Percentiles rank a stretch among this genome's conserved stretches.
phyloP scores from a whole-genome alignment of 23 tunicate species.

The Halocynthia roretzi region DNA sequence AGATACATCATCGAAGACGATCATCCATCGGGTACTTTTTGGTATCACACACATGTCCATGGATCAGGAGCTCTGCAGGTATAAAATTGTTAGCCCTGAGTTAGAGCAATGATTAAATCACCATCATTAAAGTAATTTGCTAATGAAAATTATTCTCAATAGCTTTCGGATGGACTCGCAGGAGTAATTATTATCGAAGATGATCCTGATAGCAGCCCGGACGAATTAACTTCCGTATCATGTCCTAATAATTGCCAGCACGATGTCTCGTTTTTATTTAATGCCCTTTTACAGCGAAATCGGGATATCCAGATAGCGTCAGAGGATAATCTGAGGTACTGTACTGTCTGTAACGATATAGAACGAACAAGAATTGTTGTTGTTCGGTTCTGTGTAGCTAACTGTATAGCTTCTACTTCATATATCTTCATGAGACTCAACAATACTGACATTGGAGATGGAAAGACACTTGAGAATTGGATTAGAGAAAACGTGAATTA shows the following conservation, averaged over 20 bases:
- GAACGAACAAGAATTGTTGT: too few species aligned
- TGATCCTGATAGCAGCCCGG: background rate
- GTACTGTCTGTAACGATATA: too few species aligned
- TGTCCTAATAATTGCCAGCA: conserved; percentile 4
- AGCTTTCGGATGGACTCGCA: background rate
- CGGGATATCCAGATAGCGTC: too few species aligned
- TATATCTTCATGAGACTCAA: too few species aligned
- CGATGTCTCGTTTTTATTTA: background rate
- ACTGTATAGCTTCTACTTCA: too few species aligned
- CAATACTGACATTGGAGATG: too few species aligned
- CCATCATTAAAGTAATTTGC: background rate
- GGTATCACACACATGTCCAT: conserved; percentile 18
- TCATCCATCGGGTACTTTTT: conserved; percentile 19
- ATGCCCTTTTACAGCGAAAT: background rate
- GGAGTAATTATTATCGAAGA: conserved; percentile 5
- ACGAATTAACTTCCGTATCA: conserved; percentile 1
- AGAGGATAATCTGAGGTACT: too few species aligned
- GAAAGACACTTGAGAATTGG: too few species aligned
- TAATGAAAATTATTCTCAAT: background rate
- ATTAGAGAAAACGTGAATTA: background rate
- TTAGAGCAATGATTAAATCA: too few species aligned
- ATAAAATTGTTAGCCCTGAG: too few species aligned
- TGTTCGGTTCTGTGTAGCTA: too few species aligned
- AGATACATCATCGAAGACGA: conserved; percentile 11
- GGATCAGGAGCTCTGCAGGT: background rate